A percentile compares a stretch with the other conserved stretches of the same genome.
Evolutionary conservation across 2,888 invertebrate genomes (phyloP).

Genomic region (Tachina grossa): DNA sequence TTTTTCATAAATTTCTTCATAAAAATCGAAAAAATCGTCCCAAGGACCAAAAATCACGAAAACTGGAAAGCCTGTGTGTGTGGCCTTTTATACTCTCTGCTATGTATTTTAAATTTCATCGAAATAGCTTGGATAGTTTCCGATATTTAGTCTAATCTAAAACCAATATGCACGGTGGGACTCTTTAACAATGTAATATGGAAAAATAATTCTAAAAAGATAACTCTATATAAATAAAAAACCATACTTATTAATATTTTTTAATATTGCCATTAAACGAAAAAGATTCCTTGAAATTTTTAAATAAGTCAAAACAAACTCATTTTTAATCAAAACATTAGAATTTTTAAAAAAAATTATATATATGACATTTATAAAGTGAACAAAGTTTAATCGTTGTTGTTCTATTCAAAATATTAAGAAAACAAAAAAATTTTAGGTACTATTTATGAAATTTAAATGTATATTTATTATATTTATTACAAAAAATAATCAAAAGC

Average conservation of each 20-base stretch:
- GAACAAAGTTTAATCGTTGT: conserved; percentile 63
- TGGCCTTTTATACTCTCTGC: too few species aligned
- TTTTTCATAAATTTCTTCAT: too few species aligned
- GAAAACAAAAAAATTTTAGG: conserved; percentile 59
- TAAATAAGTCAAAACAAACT: conserved; percentile 17
- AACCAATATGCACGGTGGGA: not conserved
- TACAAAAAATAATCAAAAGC: conserved; percentile 22
- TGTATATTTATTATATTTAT: conserved; percentile 66
- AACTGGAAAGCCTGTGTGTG: too few species aligned
- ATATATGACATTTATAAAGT: conserved; percentile 33
- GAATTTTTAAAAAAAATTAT: not conserved
- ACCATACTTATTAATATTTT: conserved; percentile 6
- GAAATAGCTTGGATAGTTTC: too few species aligned
- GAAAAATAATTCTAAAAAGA: conserved; percentile 19
- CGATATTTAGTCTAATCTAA: not conserved
- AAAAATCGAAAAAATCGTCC: too few species aligned
- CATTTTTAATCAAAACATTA: conserved; percentile 40
- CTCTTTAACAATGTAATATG: not conserved
- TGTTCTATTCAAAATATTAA: conserved; percentile 52
- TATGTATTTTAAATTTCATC: not conserved
- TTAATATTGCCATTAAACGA: conserved; percentile 41
- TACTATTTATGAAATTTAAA: conserved; percentile 65
- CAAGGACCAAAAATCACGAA: too few species aligned
- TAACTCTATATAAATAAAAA: conserved; percentile 21
- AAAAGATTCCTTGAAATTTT: conserved; percentile 29